These are phyloP conservation scores for Pseudoatta argentina DNA, from an alignment of 1,140 invertebrate species.

Conservation along the genomic window DNA sequence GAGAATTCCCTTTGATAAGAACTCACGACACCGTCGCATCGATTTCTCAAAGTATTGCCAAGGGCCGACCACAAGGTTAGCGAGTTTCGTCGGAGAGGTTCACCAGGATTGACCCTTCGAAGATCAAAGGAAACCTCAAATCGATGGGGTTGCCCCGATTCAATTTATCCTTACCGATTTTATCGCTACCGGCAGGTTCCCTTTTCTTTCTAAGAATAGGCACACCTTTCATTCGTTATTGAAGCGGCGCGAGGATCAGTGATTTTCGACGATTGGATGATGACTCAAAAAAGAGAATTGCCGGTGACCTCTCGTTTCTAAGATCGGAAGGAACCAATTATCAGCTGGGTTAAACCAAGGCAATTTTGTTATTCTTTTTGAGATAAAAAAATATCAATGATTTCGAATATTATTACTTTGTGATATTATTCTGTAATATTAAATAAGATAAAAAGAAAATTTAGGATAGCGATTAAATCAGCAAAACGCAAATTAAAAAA, in stretches of 20 bases:
- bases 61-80: constrained; percentile 70
- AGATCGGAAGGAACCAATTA: constrained; percentile 10
- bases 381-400: not conserved
- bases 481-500: constrained; percentile 44
- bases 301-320: not conserved
- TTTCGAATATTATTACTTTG: not conserved
- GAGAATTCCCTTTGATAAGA: constrained; percentile 67
- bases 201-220: constrained; percentile 68
- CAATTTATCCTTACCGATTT: constrained; percentile 79
- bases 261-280: constrained; percentile 54
- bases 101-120: constrained; percentile 74
- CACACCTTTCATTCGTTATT: constrained; percentile 74
- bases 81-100: constrained; percentile 52
- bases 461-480: constrained; percentile 11
- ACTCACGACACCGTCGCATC: constrained; percentile 59
- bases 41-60: constrained; percentile 73
- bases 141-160: constrained; percentile 80
- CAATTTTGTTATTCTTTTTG: constrained; percentile 11
- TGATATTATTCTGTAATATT: not conserved
- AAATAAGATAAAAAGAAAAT: not conserved
- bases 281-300: constrained; percentile 36
- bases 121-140: constrained; percentile 80
- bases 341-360: constrained; percentile 28
- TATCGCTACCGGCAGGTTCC: constrained; percentile 58
- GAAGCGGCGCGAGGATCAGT: constrained; percentile 46